Base-by-base conservation (phyloP, 2,888 invertebrate genomes). In the Conchocele bisecta region DNA sequence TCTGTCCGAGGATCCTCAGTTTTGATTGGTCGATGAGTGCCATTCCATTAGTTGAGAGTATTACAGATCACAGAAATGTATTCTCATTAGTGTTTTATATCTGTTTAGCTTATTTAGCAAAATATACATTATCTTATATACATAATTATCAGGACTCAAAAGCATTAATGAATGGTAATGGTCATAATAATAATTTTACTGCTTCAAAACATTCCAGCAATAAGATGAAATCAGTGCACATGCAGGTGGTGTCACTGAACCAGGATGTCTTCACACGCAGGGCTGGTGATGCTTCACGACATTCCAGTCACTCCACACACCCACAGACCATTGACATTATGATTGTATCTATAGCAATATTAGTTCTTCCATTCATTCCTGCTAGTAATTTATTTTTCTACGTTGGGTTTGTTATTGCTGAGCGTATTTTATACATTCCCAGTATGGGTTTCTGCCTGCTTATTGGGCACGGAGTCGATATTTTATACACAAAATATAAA, bases 1-100 rank as follows among this genome's bases (percentile, higher is more conserved):
- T 98, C 41, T 96, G 95, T 91, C 98, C 98, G 6, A 94, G 94
- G 83, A 94, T 95, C 82, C 93, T 99, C 61, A 98, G 98, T 91
- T 99, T 98, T 92, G 98, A 99, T 92, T 99, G 98, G 99, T 98
- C 98, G 28, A 98, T 99, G 98, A 97, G 98, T 85, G 95, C 98
- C 1, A 94, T 99, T 86, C 97, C 98, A 9, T 93, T 96, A 72
- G 94, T 99, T 83, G 94, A 94, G 51, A 93, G 94, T 29, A 83
- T 96, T 20, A 92, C 94, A 85, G 98, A 99, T 91, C 92, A 93
- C 5, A 93, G 98, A 78, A 97, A 97, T 91, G 90, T 96, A 17
- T 93, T 94, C 74, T 94, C 96, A 3, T 88, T 95, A 24, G 92
- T 94, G 70, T 95, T 98, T 89, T 98, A 98, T 91, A 92, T 67